A percentile compares a stretch with the other conserved stretches of the same genome.
phyloP scores from a whole-genome alignment of 2,888 invertebrate genomes.

The Nephrotoma guestfalica region DNA sequence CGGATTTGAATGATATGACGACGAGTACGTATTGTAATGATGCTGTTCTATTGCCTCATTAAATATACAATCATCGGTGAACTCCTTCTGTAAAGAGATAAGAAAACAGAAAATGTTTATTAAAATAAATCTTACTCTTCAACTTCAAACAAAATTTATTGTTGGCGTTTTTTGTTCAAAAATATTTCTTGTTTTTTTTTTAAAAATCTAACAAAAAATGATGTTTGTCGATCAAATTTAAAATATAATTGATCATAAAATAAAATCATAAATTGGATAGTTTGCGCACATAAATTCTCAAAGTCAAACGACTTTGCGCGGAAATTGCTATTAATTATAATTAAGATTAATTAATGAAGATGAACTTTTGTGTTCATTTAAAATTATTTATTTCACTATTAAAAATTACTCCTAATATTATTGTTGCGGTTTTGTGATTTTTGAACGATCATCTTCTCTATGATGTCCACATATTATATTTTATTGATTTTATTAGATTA shows the following conservation, averaged over 20 bases:
- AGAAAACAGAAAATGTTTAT: constrained; percentile 15
- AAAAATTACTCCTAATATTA: background rate
- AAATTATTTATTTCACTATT: background rate
- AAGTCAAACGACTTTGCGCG: background rate
- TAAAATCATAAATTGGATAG: background rate
- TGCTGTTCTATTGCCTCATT: constrained; percentile 74
- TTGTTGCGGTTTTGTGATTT: background rate
- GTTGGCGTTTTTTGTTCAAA: background rate
- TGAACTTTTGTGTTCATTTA: background rate
- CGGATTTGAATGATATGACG: constrained; percentile 54
- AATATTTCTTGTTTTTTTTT: background rate
- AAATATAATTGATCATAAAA: background rate
- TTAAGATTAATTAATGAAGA: background rate
- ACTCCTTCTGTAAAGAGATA: constrained; percentile 64
- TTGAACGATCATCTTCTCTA: too few species aligned
- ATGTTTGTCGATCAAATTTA: background rate
- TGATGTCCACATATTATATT: too few species aligned
- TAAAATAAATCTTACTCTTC: background rate
- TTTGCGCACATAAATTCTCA: background rate
- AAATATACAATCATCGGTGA: constrained; percentile 73
- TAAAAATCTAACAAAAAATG: background rate
- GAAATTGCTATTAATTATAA: background rate
- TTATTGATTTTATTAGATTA: background rate
- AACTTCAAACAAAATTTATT: constrained; percentile 34
- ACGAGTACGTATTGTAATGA: constrained; percentile 75